Evolutionary conservation across 1,140 invertebrate genomes (phyloP).

Genomic region (Panulirus ornatus): DNA sequence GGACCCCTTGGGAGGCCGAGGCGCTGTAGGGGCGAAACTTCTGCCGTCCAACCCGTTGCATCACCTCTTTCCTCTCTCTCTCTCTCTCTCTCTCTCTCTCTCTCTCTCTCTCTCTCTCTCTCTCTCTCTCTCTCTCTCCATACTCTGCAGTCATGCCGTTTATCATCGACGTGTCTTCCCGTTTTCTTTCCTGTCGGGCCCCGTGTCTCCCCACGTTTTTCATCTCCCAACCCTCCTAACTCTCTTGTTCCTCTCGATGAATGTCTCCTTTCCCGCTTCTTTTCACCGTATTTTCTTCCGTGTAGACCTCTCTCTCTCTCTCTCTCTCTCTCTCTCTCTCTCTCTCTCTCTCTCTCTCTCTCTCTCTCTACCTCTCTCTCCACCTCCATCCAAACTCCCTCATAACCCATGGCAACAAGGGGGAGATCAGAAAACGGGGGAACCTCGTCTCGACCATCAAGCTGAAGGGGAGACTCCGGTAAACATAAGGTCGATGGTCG

Average conservation of each 20-base stretch:
- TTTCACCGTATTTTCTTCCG: neutral
- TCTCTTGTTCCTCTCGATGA: neutral
- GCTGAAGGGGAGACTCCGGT: too few relatives aligned
- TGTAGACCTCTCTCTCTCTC: too few relatives aligned
- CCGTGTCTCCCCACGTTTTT: neutral
- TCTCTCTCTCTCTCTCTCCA: neutral
- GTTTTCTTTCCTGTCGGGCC: neutral
- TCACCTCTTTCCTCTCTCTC: neutral
- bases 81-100: neutral
- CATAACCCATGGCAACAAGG: too few relatives aligned
- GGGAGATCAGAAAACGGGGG: too few relatives aligned
- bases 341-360: neutral
- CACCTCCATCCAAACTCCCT: neutral
- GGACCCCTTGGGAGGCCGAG: neutral
- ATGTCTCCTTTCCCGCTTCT: neutral
- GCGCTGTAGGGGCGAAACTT: conserved; percentile 2
- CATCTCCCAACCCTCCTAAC: neutral
- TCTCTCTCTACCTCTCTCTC: too few relatives aligned
- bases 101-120: too few relatives aligned
- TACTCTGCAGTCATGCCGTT: too few relatives aligned
- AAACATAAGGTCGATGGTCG: too few relatives aligned
- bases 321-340: neutral
- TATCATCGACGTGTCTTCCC: too few relatives aligned
- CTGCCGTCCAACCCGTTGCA: neutral
- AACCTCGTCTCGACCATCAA: too few relatives aligned